Evolutionary conservation across 1,140 invertebrate genomes (phyloP).

Genomic region (Tetramorium simillimum): DNA sequence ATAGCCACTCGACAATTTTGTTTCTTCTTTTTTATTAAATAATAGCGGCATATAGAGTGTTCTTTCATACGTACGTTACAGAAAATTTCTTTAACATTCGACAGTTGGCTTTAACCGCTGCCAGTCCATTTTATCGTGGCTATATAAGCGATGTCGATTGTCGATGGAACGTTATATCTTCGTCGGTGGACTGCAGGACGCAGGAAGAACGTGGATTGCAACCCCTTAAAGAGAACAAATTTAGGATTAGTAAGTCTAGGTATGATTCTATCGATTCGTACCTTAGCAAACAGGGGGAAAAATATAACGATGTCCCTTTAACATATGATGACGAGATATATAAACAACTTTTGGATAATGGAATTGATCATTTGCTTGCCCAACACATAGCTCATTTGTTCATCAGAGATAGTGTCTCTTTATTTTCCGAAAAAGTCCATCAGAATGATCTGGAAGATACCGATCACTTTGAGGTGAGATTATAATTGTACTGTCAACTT

Average conservation of each 20-base stretch:
- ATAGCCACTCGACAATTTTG: background rate
- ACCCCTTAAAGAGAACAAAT: constrained; percentile 91
- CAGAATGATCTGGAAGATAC: constrained; percentile 97
- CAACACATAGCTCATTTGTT: constrained; percentile 99
- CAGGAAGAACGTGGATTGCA: constrained; percentile 95
- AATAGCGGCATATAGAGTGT: constrained; percentile 55
- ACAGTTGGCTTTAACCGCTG: constrained; percentile 97
- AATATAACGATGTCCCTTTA: constrained; percentile 96
- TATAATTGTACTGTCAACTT: constrained; percentile 51
- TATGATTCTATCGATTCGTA: constrained; percentile 99
- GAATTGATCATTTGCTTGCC: constrained; percentile 96
- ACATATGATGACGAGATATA: constrained; percentile 95
- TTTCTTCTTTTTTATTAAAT: constrained; percentile 22
- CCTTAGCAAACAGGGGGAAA: constrained; percentile 93
- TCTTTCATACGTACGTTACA: constrained; percentile 74
- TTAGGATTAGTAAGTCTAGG: constrained; percentile 97
- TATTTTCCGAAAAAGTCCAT: constrained; percentile 98
- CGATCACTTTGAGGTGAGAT: constrained; percentile 98
- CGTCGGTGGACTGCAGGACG: constrained; percentile 98
- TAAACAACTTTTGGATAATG: constrained; percentile 92
- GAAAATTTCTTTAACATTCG: constrained; percentile 79
- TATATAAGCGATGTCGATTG: constrained; percentile 98
- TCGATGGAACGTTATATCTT: constrained; percentile 98
- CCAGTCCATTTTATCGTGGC: constrained; percentile 97
- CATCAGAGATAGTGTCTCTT: constrained; percentile 97